Evolutionary conservation across 2,797 vertebrate genomes (phyloP), one percentile per base, ranked within the genome.

Genomic region (Tachyglossus aculeatus): DNA sequence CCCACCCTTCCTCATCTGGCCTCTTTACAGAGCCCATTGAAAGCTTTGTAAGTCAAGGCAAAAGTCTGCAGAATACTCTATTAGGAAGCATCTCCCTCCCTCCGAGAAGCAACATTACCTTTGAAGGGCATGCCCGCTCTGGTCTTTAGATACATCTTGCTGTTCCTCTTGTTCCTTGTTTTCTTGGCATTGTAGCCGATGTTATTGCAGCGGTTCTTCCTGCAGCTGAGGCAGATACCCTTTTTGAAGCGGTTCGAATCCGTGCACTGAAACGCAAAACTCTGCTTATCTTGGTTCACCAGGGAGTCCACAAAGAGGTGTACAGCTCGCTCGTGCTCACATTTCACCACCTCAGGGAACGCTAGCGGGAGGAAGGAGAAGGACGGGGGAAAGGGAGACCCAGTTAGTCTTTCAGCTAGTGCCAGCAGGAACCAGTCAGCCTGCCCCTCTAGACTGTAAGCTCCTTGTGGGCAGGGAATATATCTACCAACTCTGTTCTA

Each of bases 81-180:
- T n/a, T n/a, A n/a, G n/a, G n/a, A n/a, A 19, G 19, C 19, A 4
- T 44, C 41, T 19, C 19, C 22, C 41, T 44, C 22, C 19, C 7
- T 4, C 19, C 41, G 22, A 18, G 22, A 41, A 38, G 9, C 5
- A 2, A 18, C 5, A 1, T 0, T 80, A 98, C 98, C 97, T 88
- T 94, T 94, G 51, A 97, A 99, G 0, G 98, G 98, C 70, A 96
- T 99, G 84, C 91, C 94, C 0, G 96, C 97, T 8, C 96, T 91
- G 0, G 98, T 99, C 82, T 98, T 99, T 44, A 99, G 88, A 82
- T 98, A 99, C 97, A 99, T 98, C 85, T 96, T 99, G 83, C 81
- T 96, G 85, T 95, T 98, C 47, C 95, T 93, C 60, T 93, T 95
- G 67, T 94, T 96, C 5, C 94, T 90, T 54, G 91, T 95, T 64